These are phyloP conservation scores for Erebia palarica DNA, from an alignment of 2,888 invertebrate species.

Conservation along the genomic window DNA sequence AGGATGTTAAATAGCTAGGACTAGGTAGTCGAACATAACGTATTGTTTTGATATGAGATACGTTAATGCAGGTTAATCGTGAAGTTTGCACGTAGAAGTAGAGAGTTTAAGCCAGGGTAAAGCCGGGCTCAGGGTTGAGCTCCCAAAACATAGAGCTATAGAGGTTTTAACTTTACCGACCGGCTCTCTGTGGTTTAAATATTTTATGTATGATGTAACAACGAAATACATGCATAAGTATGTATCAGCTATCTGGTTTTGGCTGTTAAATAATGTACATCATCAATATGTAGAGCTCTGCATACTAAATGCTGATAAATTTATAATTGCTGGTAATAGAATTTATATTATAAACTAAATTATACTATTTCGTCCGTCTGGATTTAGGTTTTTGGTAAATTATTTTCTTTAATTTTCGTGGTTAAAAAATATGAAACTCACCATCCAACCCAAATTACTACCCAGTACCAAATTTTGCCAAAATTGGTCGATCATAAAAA, in stretches of 20 bases:
- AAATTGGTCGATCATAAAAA: neutral
- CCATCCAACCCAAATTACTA: no score
- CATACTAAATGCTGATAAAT: no score
- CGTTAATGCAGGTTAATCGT: conserved; percentile 48
- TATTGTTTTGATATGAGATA: conserved; percentile 11
- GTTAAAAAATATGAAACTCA: no score
- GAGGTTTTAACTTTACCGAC: conserved; percentile 53
- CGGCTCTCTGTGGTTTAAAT: conserved; percentile 49
- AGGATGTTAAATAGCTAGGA: no score
- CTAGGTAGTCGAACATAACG: neutral
- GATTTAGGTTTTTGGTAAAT: no score
- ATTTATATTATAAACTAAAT: no score
- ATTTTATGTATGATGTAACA: conserved; percentile 9
- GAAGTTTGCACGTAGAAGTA: conserved; percentile 53
- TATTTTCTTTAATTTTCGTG: no score
- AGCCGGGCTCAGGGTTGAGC: conserved; percentile 60
- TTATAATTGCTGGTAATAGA: no score
- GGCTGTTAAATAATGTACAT: no score
- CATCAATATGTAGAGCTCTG: no score
- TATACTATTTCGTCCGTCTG: no score
- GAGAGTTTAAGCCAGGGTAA: conserved; percentile 56
- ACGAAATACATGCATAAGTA: neutral
- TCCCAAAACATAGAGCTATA: conserved; percentile 60
- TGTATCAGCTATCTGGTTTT: neutral
- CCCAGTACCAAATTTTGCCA: neutral